phyloP scores from a whole-genome alignment of 30 jellyfish, hydroid and myxozoan genomes.

The Sanderia malayensis region DNA sequence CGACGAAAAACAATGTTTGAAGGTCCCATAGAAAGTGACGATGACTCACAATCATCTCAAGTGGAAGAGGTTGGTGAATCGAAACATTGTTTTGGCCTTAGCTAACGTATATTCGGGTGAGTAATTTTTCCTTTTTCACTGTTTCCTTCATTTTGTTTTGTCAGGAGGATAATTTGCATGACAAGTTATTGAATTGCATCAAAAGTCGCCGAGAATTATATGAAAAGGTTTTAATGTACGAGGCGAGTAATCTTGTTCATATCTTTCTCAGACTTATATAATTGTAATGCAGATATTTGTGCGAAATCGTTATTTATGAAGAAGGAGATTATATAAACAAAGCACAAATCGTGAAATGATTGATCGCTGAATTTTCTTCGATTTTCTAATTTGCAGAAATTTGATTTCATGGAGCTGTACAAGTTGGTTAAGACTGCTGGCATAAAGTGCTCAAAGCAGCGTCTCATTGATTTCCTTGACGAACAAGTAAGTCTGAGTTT shows the following conservation, averaged over 20 bases:
- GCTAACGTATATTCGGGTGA: too few relatives aligned
- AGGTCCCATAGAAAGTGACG: conserved; percentile 21
- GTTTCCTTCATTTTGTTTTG: not conserved
- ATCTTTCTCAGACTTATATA: too few relatives aligned
- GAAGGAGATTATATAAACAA: too few relatives aligned
- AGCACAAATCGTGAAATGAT: too few relatives aligned
- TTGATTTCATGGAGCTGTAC: conserved; percentile 51
- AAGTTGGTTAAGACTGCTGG: conserved; percentile 39
- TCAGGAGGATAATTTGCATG: conserved; percentile 20
- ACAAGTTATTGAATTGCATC: conserved; percentile 36
- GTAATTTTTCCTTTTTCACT: not conserved
- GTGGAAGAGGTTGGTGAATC: too few relatives aligned
- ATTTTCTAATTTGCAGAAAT: conserved; percentile 61
- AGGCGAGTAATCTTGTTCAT: too few relatives aligned
- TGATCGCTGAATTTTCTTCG: too few relatives aligned
- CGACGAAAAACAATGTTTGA: conserved; percentile 31
- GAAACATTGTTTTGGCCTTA: too few relatives aligned
- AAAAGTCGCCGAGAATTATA: conserved; percentile 23
- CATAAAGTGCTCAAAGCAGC: conserved; percentile 44
- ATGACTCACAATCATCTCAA: conserved; percentile 6
- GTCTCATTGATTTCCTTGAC: conserved; percentile 49
- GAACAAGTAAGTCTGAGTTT: conserved; percentile 76
- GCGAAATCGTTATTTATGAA: too few relatives aligned
- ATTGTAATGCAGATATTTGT: too few relatives aligned
- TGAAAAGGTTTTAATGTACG: conserved; percentile 44